phyloP scores from a whole-genome alignment of 2,888 invertebrate genomes.

The Leptopterna dolabrata region DNA sequence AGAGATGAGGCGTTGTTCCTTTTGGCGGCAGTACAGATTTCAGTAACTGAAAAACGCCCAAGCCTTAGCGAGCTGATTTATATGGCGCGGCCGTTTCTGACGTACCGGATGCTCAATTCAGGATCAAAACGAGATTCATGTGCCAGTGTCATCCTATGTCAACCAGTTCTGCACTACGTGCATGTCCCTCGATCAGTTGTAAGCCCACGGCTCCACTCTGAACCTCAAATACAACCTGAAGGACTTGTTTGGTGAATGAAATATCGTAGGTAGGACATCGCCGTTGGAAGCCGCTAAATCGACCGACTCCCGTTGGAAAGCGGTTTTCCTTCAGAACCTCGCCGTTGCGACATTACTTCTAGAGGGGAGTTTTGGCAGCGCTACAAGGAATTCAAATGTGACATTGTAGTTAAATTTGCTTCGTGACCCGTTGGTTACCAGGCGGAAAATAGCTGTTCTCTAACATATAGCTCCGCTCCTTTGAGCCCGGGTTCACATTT shows the following conservation, averaged over 20 bases:
- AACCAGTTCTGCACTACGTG: no score
- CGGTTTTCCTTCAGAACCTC: background rate
- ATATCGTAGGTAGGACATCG: background rate
- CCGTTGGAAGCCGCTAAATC: slow-evolving; percentile 9
- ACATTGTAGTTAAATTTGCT: slow-evolving; percentile 51
- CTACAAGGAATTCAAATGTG: slow-evolving; percentile 49
- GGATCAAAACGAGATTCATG: no score
- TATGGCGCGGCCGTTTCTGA: no score
- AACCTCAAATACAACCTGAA: background rate
- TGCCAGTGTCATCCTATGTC: no score
- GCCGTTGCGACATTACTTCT: slow-evolving; percentile 37
- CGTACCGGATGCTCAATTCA: no score
- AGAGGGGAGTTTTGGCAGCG: slow-evolving; percentile 32
- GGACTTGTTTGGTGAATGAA: slow-evolving; percentile 11
- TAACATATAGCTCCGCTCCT: slow-evolving; percentile 32
- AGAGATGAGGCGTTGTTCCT: no score
- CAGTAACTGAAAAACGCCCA: no score
- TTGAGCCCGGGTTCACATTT: slow-evolving; percentile 20
- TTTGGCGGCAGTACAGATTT: no score
- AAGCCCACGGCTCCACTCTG: no score
- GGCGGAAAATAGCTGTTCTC: slow-evolving; percentile 48
- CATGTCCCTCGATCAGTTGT: no score
- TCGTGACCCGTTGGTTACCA: slow-evolving; percentile 47
- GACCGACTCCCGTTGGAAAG: background rate
- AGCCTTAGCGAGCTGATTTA: no score